These are phyloP conservation scores for Hermaeophaga mercurialis DNA, from an alignment of 2,888 invertebrate genomes.

Conservation along the genomic window DNA sequence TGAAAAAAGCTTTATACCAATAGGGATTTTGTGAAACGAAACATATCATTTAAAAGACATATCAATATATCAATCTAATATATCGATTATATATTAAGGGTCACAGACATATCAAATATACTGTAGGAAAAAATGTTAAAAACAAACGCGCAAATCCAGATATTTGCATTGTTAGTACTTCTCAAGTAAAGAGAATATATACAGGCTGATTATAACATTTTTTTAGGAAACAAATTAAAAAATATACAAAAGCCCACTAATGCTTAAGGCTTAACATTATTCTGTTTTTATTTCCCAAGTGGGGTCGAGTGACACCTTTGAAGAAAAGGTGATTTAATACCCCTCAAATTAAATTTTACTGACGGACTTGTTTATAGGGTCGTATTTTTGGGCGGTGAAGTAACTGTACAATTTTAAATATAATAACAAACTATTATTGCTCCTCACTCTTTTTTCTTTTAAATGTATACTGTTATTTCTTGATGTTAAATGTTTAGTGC, in stretches of 20 bases:
- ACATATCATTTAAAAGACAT: conserved; percentile 40
- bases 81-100: conserved; percentile 10
- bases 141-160: background rate
- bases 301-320: conserved; percentile 3
- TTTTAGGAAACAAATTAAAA: no score
- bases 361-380: background rate
- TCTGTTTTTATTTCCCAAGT: background rate
- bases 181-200: no score
- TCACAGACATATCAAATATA: conserved; percentile 13
- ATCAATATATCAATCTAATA: conserved; percentile 33
- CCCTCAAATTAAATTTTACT: background rate
- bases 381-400: no score
- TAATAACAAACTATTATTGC: background rate
- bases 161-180: background rate
- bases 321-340: background rate
- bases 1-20: conserved; percentile 36
- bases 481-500: conserved; percentile 16
- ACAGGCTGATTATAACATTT: conserved; percentile 7
- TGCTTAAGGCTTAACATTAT: no score
- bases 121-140: background rate
- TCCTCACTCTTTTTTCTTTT: conserved; percentile 1
- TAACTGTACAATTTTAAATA: background rate
- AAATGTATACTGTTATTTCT: background rate
- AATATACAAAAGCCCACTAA: no score
- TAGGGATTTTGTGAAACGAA: conserved; percentile 39